These are phyloP conservation scores for Agonopterix heracliana DNA, from an alignment of 2,888 invertebrate genomes.

Conservation along the genomic window DNA sequence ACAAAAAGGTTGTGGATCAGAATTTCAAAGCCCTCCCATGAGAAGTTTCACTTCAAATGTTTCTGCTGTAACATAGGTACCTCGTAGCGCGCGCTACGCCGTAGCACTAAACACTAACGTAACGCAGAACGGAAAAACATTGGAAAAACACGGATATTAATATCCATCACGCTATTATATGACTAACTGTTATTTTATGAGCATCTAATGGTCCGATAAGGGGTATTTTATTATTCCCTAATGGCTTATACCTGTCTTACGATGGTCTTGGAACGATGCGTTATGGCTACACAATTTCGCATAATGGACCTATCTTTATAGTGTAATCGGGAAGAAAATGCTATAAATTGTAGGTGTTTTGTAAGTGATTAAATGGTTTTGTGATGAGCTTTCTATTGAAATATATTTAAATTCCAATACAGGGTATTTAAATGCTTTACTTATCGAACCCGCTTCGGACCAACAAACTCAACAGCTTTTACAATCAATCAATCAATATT, in stretches of 20 bases:
- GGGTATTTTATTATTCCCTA: conserved; percentile 72
- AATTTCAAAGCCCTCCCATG: too few relatives aligned
- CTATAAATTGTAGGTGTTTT: conserved; percentile 22
- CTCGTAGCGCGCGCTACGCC: not conserved
- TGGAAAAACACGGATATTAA: conserved; percentile 66
- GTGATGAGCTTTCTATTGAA: not conserved
- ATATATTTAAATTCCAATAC: too few relatives aligned
- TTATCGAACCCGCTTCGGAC: too few relatives aligned
- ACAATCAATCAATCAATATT: too few relatives aligned
- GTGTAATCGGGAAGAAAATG: conserved; percentile 33
- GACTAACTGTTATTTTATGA: conserved; percentile 76
- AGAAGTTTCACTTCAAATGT: too few relatives aligned
- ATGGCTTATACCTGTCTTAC: conserved; percentile 74
- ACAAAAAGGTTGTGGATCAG: too few relatives aligned
- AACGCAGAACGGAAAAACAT: conserved; percentile 22
- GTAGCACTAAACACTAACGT: conserved; percentile 16
- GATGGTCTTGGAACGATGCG: conserved; percentile 51
- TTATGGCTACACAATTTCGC: conserved; percentile 69
- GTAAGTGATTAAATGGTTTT: not conserved
- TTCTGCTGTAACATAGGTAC: not conserved
- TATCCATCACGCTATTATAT: conserved; percentile 70
- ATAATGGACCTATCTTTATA: conserved; percentile 66
- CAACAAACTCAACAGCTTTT: too few relatives aligned
- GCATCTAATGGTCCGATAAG: conserved; percentile 72
- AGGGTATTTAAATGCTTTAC: too few relatives aligned